phyloP scores from a whole-genome alignment of 2,113 vertebrate species.

The Gavia stellata region DNA sequence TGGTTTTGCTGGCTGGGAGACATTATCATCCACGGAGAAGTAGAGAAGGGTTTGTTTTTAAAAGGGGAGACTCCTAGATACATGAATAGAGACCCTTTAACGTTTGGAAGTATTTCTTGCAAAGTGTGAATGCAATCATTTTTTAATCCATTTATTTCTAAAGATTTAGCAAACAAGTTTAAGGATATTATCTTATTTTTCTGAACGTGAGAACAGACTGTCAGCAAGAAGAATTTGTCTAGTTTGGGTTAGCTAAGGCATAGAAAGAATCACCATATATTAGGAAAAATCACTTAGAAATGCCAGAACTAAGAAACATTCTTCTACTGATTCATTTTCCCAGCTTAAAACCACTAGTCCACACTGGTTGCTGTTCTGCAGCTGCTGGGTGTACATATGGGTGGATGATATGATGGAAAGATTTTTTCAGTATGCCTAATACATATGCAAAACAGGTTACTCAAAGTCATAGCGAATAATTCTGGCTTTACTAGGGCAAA shows the following conservation, averaged over 20 bases:
- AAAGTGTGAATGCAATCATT: neutral
- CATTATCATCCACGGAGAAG: neutral
- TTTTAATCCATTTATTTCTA: neutral
- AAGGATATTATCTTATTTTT: neutral
- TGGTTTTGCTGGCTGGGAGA: neutral
- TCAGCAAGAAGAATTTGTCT: neutral
- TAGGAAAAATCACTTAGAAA: neutral
- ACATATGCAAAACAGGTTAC: neutral
- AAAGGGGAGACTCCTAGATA: neutral
- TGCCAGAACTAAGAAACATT: neutral
- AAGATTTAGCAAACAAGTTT: neutral
- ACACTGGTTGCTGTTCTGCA: neutral
- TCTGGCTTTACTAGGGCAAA: neutral
- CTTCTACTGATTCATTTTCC: neutral
- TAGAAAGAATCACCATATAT: neutral
- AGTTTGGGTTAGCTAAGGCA: neutral
- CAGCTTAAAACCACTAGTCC: neutral
- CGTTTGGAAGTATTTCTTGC: neutral
- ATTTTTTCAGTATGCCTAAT: neutral
- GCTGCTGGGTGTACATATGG: neutral
- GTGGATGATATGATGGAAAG: neutral
- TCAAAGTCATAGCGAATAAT: neutral
- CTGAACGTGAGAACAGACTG: neutral
- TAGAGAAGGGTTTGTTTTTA: neutral
- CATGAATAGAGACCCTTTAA: neutral